Conservation (phyloP, 2,797 vertebrate genomes). For the Echiichthys vipera region DNA sequence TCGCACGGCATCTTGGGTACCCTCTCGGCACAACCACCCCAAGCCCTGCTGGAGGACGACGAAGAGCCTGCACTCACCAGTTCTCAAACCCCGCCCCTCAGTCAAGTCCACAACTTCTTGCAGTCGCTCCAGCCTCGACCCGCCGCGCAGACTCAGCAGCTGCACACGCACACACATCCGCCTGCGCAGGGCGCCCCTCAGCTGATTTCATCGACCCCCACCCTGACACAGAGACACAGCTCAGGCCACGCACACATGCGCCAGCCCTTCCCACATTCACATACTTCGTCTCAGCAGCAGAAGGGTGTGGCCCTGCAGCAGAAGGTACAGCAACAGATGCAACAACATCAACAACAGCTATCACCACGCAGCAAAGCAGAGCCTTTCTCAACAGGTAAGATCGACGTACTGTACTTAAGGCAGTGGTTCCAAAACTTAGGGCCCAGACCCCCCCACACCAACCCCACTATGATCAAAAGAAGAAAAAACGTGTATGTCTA, state of each 20-base stretch:
- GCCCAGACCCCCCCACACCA: too few species aligned
- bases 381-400: constrained; percentile 61
- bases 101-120: constrained; percentile 89
- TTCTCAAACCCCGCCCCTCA: constrained; percentile 67
- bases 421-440: not conserved
- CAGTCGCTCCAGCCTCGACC: constrained; percentile 74
- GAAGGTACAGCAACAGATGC: constrained; percentile 73
- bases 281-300: constrained; percentile 58
- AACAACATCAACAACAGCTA: constrained; percentile 71
- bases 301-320: constrained; percentile 66
- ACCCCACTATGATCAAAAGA: not conserved
- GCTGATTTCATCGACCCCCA: constrained; percentile 37
- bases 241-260: constrained; percentile 57
- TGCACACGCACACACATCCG: constrained; percentile 54
- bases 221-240: constrained; percentile 67
- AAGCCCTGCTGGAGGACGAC: constrained; percentile 82
- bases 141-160: constrained; percentile 37
- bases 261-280: constrained; percentile 54
- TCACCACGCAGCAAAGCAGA: constrained; percentile 69
- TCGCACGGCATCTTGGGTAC: constrained; percentile 78
- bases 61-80: constrained; percentile 68
- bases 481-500: not conserved
- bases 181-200: constrained; percentile 55
- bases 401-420: not conserved
- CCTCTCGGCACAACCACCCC: constrained; percentile 82